Percentiles rank a stretch among this genome's conserved stretches.
These are phyloP conservation scores for Danio tinwini DNA, from an alignment of 2,797 vertebrate genomes.

Conservation along the genomic window DNA sequence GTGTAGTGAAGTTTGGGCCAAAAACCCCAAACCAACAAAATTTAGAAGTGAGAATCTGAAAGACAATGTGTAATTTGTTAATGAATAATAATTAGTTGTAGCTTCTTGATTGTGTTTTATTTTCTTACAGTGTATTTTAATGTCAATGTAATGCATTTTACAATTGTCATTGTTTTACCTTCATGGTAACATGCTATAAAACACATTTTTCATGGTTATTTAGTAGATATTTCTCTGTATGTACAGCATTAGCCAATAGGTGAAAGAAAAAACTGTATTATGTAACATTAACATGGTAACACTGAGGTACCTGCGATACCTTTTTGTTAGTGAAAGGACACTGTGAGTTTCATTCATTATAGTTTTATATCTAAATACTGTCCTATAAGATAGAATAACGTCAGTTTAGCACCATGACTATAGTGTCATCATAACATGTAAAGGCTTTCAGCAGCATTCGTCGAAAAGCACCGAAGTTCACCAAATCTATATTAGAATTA, in stretches of 20 bases:
- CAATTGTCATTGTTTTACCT: neutral
- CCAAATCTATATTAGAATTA: slow-evolving; percentile 37
- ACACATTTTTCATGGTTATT: neutral
- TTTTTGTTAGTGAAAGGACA: neutral
- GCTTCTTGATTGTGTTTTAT: too few species aligned
- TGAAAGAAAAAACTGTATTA: neutral
- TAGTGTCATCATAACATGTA: slow-evolving; percentile 23
- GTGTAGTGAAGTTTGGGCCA: too few species aligned
- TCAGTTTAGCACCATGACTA: slow-evolving; percentile 48
- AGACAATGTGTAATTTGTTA: too few species aligned
- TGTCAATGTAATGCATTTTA: neutral
- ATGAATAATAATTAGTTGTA: too few species aligned
- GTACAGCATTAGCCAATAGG: neutral
- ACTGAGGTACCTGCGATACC: neutral
- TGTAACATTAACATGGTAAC: neutral
- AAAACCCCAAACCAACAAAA: too few species aligned
- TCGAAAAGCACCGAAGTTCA: slow-evolving; percentile 56
- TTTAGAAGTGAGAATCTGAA: too few species aligned
- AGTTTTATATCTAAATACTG: slow-evolving; percentile 3
- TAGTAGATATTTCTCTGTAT: neutral
- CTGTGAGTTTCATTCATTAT: neutral
- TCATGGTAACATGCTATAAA: neutral
- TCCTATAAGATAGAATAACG: slow-evolving; percentile 15
- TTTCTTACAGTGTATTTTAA: neutral
- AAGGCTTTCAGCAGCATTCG: slow-evolving; percentile 52